A percentile compares a stretch with the other conserved stretches of the same genome.
These are phyloP conservation scores for Peromyscus maniculatus DNA, from an alignment of 2,113 vertebrate genomes.

Conservation along the genomic window DNA sequence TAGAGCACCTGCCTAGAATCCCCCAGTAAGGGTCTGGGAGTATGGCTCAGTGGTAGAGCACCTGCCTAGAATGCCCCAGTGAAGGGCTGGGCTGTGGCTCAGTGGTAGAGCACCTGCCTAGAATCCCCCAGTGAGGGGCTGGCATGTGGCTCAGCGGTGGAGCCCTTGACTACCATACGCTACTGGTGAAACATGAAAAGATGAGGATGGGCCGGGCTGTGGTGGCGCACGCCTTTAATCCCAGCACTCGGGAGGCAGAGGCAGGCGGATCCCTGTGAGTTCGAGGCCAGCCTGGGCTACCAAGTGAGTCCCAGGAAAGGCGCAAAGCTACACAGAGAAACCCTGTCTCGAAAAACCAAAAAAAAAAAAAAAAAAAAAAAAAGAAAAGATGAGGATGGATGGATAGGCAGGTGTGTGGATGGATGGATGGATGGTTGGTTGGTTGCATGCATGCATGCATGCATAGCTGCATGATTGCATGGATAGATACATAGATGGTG, in stretches of 20 bases:
- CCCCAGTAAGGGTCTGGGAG: not conserved
- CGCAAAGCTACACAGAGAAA: too few species aligned
- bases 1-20: not conserved
- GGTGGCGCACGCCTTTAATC: too few species aligned
- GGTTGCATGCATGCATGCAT: too few species aligned
- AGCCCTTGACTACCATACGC: not conserved
- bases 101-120: not conserved
- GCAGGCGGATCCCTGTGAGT: too few species aligned
- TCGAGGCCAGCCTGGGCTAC: too few species aligned
- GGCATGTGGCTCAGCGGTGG: not conserved
- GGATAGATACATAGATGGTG: not conserved
- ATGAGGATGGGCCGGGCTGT: too few species aligned
- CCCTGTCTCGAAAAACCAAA: too few species aligned
- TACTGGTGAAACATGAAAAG: too few species aligned
- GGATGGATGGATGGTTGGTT: too few species aligned
- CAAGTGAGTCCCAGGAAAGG: too few species aligned
- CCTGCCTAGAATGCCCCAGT: not conserved
- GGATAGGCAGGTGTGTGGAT: not conserved
- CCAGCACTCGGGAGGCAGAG: too few species aligned
- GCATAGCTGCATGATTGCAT: not conserved
- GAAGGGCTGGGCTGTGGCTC: not conserved
- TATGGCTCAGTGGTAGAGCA: not conserved
- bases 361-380: too few species aligned
- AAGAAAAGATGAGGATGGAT: not conserved
- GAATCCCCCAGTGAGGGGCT: not conserved